These are phyloP conservation scores for Gymnobelideus leadbeateri DNA, from an alignment of 2,113 vertebrate species.

Conservation along the genomic window DNA sequence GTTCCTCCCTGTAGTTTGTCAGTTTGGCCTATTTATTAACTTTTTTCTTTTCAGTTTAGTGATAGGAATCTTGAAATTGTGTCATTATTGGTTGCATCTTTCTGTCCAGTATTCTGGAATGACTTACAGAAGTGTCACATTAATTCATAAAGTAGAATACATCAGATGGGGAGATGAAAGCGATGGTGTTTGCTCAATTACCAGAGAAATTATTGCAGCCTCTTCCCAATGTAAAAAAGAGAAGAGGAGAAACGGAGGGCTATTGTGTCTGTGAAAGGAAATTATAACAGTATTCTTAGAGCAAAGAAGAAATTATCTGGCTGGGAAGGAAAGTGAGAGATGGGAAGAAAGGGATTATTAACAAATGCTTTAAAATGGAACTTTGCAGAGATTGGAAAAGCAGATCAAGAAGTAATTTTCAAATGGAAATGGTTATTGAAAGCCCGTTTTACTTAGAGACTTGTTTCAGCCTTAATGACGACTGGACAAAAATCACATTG, in stretches of 20 bases:
- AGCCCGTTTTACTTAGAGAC: not conserved
- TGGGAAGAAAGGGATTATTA: slow-evolving; percentile 31
- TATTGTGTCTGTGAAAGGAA: slow-evolving; percentile 38
- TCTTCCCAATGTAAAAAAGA: slow-evolving; percentile 68
- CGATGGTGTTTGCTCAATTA: slow-evolving; percentile 43
- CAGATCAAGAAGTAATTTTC: slow-evolving; percentile 51
- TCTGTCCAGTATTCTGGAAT: not conserved
- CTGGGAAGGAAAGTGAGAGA: slow-evolving; percentile 48
- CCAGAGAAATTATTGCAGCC: slow-evolving; percentile 23
- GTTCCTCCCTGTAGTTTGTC: slow-evolving; percentile 1
- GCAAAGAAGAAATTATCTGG: slow-evolving; percentile 46
- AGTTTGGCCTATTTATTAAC: not conserved
- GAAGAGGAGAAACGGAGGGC: slow-evolving; percentile 47
- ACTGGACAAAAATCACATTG: slow-evolving; percentile 67
- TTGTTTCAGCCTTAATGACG: slow-evolving; percentile 55
- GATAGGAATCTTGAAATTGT: slow-evolving; percentile 36
- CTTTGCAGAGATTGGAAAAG: not conserved
- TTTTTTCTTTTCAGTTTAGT: slow-evolving; percentile 11
- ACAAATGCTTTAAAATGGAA: slow-evolving; percentile 49
- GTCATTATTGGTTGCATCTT: slow-evolving; percentile 26
- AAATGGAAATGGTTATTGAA: slow-evolving; percentile 40
- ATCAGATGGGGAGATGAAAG: slow-evolving; percentile 19
- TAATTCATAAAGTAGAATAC: slow-evolving; percentile 2
- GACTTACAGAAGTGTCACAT: not conserved
- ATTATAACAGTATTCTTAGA: slow-evolving; percentile 59